phyloP scores from a whole-genome alignment of 1,140 invertebrate genomes.

The Macrobrachium rosenbergii region DNA sequence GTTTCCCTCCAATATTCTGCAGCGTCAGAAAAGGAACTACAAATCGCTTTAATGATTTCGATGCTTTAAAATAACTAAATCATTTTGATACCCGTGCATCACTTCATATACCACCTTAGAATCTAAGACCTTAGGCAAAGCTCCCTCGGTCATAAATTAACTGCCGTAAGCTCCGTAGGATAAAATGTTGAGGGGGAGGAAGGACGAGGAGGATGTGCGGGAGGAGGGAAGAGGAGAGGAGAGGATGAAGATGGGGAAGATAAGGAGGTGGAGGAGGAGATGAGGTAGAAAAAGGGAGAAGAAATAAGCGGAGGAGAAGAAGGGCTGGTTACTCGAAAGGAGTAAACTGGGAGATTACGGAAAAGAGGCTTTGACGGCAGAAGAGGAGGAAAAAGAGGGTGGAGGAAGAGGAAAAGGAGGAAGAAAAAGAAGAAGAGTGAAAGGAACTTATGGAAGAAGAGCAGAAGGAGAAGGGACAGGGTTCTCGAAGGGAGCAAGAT shows the following conservation, averaged over 20 bases:
- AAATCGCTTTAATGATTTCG: too few relatives aligned
- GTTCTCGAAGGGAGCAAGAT: not conserved
- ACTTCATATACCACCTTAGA: too few relatives aligned
- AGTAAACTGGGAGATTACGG: not conserved
- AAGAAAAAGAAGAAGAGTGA: not conserved
- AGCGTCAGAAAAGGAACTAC: too few relatives aligned
- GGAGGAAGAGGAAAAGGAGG: not conserved
- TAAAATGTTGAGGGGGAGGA: not conserved
- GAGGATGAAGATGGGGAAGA: not conserved
- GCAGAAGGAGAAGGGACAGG: too few relatives aligned
- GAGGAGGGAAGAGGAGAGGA: not conserved
- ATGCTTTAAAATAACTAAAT: too few relatives aligned
- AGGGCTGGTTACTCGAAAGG: too few relatives aligned
- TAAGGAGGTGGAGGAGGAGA: not conserved
- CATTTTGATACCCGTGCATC: too few relatives aligned
- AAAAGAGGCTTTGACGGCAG: too few relatives aligned
- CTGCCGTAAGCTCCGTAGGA: not conserved
- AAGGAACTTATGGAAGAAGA: not conserved
- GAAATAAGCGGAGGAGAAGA: not conserved
- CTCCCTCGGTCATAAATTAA: not conserved
- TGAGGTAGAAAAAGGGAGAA: not conserved
- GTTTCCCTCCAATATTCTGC: too few relatives aligned
- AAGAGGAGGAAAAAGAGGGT: not conserved
- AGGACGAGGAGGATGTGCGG: not conserved
- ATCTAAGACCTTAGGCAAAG: too few relatives aligned